A percentile compares a stretch with the other conserved stretches of the same genome.
These are phyloP conservation scores for Baccha elongata DNA, from an alignment of 2,888 invertebrate species.

Conservation along the genomic window DNA sequence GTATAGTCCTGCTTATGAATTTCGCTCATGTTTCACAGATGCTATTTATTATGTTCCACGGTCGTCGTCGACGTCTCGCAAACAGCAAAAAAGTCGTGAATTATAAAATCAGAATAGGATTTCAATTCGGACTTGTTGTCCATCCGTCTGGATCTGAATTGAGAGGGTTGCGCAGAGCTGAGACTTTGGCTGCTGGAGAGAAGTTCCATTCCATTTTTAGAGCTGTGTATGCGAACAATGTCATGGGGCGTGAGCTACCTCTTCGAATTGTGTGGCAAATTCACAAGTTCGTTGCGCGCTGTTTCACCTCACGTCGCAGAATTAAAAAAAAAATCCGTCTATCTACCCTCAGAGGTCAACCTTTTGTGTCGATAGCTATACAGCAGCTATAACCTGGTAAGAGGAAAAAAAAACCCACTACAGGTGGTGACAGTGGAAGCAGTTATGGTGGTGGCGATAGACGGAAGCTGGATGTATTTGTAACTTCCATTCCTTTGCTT, in stretches of 20 bases:
- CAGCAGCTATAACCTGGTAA: background rate
- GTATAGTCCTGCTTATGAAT: slow-evolving; percentile 61
- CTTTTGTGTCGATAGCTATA: slow-evolving; percentile 57
- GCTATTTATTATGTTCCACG: slow-evolving; percentile 64
- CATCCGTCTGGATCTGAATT: slow-evolving; percentile 26
- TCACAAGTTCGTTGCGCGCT: slow-evolving; percentile 72
- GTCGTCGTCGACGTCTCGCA: slow-evolving; percentile 11
- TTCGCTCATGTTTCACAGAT: slow-evolving; percentile 69
- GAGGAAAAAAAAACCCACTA: background rate
- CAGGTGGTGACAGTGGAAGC: slow-evolving; percentile 8
- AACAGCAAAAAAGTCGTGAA: slow-evolving; percentile 66
- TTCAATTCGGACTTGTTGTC: slow-evolving; percentile 66
- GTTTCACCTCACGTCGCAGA: slow-evolving; percentile 65
- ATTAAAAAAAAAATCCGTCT: slow-evolving; percentile 15
- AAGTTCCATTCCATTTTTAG: slow-evolving; percentile 46
- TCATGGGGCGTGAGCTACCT: slow-evolving; percentile 73
- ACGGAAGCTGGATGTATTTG: slow-evolving; percentile 55
- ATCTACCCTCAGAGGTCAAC: slow-evolving; percentile 63
- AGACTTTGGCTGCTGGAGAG: slow-evolving; percentile 13
- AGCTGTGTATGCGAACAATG: slow-evolving; percentile 58
- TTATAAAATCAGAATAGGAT: slow-evolving; percentile 70
- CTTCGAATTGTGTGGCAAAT: slow-evolving; percentile 70
- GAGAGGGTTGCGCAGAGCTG: background rate
- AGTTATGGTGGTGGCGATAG: slow-evolving; percentile 20
- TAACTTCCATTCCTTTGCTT: slow-evolving; percentile 53